Evolutionary conservation across 1,140 invertebrate genomes (phyloP), one percentile per base, ranked within the genome.

Genomic region (Cataglyphis hispanica): DNA sequence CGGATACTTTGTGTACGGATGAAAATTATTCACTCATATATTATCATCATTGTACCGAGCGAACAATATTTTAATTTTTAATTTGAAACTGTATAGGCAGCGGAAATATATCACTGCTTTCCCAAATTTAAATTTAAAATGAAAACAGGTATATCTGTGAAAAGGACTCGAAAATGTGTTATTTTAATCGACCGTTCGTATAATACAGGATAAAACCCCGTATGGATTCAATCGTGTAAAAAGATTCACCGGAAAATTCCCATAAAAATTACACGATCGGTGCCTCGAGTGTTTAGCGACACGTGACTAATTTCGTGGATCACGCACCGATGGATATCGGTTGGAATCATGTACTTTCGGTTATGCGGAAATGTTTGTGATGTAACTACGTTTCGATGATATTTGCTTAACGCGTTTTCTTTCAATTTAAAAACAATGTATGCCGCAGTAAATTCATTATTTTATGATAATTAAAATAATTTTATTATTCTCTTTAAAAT

Each of bases 221-320:
- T 83, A 46, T 27, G 53, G 67, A 58, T 83, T 74, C 53, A 83
- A 83, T 83, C 78, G 53, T 74, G 78, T 83, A 83, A 83, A 83
- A 83, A 72, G 78, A 74, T 74, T 37, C 53, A 61, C 19, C 53
- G 53, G 40, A 74, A 81, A 83, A 83, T 83, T 83, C 78, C 53
- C 78, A 83, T 83, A 83, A 83, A 83, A 83, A 83, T 83, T 83
- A 83, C 67, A 74, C 67, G 78, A 83, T 50, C 78, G 56, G 27
- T 74, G 78, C 53, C n/a, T 37, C 78, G 78, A 74, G 53, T 83
- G 67, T 34, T 74, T 83, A 74, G 67, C 67, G 78, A 83, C 78
- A 83, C 78, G 78, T 83, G 67, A 83, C 78, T 83, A 83, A 83
- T 83, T 83, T 83, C 78, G 67, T 58, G 64, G 63, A 31, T 74